phyloP scores from a whole-genome alignment of 2,888 invertebrate genomes.

The Sycophila texana region DNA sequence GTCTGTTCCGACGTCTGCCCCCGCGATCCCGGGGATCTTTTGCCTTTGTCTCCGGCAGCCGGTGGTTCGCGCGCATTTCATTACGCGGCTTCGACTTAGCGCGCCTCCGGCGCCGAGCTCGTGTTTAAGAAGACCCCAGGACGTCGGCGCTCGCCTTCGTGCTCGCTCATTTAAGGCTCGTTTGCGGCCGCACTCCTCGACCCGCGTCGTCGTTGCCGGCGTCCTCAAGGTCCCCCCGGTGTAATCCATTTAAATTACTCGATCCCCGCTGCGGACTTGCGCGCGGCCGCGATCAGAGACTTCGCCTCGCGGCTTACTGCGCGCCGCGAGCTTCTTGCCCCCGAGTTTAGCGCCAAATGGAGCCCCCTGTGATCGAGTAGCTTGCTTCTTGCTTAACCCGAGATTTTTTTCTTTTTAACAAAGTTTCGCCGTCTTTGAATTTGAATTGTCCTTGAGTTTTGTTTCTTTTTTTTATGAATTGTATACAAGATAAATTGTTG shows the following conservation, averaged over 20 bases:
- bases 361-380: not conserved
- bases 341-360: not conserved
- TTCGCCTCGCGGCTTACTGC: not conserved
- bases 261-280: conserved; percentile 17
- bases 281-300: not conserved
- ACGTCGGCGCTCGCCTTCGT: conserved; percentile 24
- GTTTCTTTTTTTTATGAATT: too few relatives aligned
- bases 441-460: too few relatives aligned
- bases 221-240: conserved; percentile 59
- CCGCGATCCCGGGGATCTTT: not conserved
- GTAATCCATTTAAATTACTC: conserved; percentile 73
- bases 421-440: too few relatives aligned
- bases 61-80: conserved; percentile 21
- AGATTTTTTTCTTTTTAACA: not conserved
- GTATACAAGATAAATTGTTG: too few relatives aligned
- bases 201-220: too few relatives aligned
- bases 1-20: not conserved
- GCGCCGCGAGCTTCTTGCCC: not conserved
- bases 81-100: conserved; percentile 8
- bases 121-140: conserved; percentile 30
- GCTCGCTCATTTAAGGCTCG: conserved; percentile 68
- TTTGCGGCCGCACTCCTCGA: conserved; percentile 56
- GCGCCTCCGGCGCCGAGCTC: not conserved
- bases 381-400: not conserved
- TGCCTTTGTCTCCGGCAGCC: not conserved